A percentile compares a stretch with the other conserved stretches of the same genome.
phyloP scores from a whole-genome alignment of 1,140 invertebrate species.

The Cryptotermes secundus region DNA sequence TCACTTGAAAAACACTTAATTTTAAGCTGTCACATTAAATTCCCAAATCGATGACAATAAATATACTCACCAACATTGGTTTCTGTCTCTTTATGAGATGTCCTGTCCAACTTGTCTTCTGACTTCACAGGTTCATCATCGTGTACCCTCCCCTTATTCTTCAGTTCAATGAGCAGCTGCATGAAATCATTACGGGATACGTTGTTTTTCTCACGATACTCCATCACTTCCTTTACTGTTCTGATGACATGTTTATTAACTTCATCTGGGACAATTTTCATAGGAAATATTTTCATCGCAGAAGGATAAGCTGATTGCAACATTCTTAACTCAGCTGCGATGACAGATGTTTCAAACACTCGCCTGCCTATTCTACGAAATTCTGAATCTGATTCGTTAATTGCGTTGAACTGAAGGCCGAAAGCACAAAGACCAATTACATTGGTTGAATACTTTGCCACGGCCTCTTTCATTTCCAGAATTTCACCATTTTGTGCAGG shows the following conservation, averaged over 20 bases:
- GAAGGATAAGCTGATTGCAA: not conserved
- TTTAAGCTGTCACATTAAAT: too few relatives aligned
- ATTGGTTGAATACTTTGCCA: constrained; percentile 56
- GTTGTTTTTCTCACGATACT: constrained; percentile 41
- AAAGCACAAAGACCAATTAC: constrained; percentile 58
- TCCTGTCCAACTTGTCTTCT: not conserved
- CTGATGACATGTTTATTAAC: constrained; percentile 41
- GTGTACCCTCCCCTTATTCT: constrained; percentile 27
- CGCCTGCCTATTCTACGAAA: constrained; percentile 51
- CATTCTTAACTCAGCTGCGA: not conserved
- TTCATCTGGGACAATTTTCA: not conserved
- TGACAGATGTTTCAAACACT: constrained; percentile 42
- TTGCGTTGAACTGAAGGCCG: constrained; percentile 55
- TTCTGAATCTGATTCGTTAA: constrained; percentile 50
- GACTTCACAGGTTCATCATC: constrained; percentile 1
- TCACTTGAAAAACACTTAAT: too few relatives aligned
- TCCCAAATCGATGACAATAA: too few relatives aligned
- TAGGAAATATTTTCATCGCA: not conserved
- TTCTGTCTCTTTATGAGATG: not conserved
- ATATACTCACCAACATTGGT: too few relatives aligned
- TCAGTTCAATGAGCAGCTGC: constrained; percentile 32
- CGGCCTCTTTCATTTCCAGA: constrained; percentile 49
- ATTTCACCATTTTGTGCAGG: constrained; percentile 42
- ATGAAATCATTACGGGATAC: constrained; percentile 40
- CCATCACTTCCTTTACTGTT: constrained; percentile 36